Percentiles rank a stretch among this genome's conserved stretches.
Evolutionary conservation across 2,888 invertebrate species (phyloP).

Genomic region (Cordilura impudica): DNA sequence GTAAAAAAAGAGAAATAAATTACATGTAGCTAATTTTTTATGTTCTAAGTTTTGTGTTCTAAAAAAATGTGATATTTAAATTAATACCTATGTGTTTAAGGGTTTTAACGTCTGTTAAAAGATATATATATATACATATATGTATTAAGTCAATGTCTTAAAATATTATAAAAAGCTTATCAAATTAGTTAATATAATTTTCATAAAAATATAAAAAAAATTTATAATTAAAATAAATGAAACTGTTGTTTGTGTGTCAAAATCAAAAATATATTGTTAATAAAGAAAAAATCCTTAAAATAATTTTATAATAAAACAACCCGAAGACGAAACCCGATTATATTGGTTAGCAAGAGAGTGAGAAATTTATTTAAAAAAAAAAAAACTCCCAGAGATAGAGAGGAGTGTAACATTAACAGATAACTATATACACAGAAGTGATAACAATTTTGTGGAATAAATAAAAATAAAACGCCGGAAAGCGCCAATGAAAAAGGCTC

Average conservation of each 20-base stretch:
- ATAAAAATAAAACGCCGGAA: background rate
- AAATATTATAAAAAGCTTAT: conserved; percentile 9
- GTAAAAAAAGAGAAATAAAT: conserved; percentile 3
- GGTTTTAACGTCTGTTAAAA: background rate
- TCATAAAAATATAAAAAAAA: background rate
- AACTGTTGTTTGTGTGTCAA: conserved; percentile 1
- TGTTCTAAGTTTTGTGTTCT: conserved; percentile 11
- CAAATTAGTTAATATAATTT: background rate
- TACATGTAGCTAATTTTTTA: background rate
- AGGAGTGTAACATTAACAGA: background rate
- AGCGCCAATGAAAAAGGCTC: background rate
- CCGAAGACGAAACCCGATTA: conserved; percentile 46
- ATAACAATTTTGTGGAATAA: background rate
- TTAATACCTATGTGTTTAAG: background rate
- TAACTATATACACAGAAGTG: background rate
- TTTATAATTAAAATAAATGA: background rate
- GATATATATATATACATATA: background rate
- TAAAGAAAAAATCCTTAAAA: conserved; percentile 54
- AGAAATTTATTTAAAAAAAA: background rate
- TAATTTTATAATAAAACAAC: conserved; percentile 23
- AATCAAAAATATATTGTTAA: conserved; percentile 31
- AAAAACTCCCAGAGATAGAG: background rate
- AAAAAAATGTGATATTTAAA: conserved; percentile 26
- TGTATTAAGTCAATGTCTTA: too few species aligned
- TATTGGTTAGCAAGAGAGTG: conserved; percentile 52